These are phyloP conservation scores for Hydrotaea cyrtoneurina DNA, from an alignment of 2,888 invertebrate genomes.

Conservation along the genomic window DNA sequence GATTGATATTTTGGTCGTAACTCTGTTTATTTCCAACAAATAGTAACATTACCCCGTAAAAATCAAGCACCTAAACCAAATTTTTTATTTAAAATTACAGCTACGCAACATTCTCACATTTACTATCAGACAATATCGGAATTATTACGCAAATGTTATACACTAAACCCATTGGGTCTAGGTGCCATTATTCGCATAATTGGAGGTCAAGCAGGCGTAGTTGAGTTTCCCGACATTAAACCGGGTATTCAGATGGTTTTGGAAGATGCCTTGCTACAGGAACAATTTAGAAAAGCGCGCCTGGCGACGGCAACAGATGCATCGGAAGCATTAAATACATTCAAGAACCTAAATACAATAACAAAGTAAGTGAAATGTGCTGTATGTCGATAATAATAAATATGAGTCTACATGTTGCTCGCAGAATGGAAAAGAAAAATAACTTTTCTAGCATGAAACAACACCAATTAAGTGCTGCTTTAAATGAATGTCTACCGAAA, in stretches of 20 bases:
- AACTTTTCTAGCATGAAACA: slow-evolving; percentile 73
- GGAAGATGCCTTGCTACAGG: slow-evolving; percentile 77
- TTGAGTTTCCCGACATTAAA: slow-evolving; percentile 77
- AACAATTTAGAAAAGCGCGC: slow-evolving; percentile 76
- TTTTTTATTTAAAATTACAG: slow-evolving; percentile 67
- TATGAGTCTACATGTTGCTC: background rate
- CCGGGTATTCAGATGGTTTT: slow-evolving; percentile 79
- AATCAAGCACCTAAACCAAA: no score
- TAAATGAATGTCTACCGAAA: slow-evolving; percentile 78
- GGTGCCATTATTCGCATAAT: slow-evolving; percentile 79
- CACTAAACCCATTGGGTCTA: slow-evolving; percentile 74
- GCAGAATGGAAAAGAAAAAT: slow-evolving; percentile 78
- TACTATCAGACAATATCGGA: slow-evolving; percentile 80
- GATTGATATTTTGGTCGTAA: no score
- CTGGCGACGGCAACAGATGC: slow-evolving; percentile 72
- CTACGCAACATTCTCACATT: slow-evolving; percentile 79
- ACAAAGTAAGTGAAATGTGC: slow-evolving; percentile 76
- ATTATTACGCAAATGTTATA: slow-evolving; percentile 76
- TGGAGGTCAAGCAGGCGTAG: slow-evolving; percentile 77
- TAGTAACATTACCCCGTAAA: no score
- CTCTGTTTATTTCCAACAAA: no score
- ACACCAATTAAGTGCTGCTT: slow-evolving; percentile 72
- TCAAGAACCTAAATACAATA: slow-evolving; percentile 81
- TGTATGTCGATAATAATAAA: background rate
- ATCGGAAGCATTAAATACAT: slow-evolving; percentile 79